These are phyloP conservation scores for Eleutherodactylus coqui DNA, from an alignment of 2,797 vertebrate genomes.

Conservation along the genomic window DNA sequence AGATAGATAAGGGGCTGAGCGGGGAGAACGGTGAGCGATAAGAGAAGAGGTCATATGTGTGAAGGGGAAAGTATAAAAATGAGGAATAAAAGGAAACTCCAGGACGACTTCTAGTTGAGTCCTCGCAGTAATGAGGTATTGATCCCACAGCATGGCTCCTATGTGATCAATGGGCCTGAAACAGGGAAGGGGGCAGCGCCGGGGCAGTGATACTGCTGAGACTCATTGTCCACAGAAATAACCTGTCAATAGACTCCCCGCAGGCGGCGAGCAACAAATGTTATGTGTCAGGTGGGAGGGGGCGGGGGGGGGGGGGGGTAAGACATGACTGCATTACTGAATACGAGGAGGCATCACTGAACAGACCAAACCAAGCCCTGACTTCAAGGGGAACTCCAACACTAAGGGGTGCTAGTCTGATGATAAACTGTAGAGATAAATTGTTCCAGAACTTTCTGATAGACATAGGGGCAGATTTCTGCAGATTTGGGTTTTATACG, in stretches of 20 bases:
- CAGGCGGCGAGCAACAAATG: background rate
- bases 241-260: background rate
- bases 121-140: conserved; percentile 49
- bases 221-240: background rate
- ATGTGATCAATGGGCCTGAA: conserved; percentile 20
- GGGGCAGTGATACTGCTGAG: background rate
- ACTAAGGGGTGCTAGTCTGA: background rate
- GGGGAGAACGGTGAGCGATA: background rate
- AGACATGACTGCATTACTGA: background rate
- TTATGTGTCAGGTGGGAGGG: background rate
- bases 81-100: background rate
- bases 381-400: background rate
- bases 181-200: background rate
- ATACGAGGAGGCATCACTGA: no score
- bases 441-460: background rate
- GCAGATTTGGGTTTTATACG: no score
- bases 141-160: conserved; percentile 32
- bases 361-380: background rate
- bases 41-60: background rate
- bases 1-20: conserved; percentile 23
- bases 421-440: background rate
- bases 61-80: conserved; percentile 10
- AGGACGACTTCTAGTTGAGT: conserved; percentile 7
- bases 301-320: background rate
- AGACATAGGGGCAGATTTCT: no score